Evolutionary conservation across 2,888 invertebrate genomes (phyloP).

Genomic region (Branchellion lobata): DNA sequence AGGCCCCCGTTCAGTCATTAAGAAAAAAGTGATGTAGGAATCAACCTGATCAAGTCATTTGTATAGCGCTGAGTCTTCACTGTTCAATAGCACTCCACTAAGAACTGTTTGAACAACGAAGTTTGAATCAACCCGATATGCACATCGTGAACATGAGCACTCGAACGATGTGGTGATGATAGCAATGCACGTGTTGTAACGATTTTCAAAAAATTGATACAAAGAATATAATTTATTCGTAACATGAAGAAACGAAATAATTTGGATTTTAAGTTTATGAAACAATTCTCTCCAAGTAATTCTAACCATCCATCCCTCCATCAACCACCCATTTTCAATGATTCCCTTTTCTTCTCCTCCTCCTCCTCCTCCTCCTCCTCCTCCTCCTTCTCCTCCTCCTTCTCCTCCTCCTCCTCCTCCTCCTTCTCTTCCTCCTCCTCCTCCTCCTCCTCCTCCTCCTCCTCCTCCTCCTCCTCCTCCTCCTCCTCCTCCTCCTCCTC

Average conservation of each 20-base stretch:
- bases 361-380: conserved; percentile 26
- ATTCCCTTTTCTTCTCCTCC: background rate
- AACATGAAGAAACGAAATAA: background rate
- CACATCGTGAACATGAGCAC: no score
- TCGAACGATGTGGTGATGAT: no score
- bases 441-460: conserved; percentile 25
- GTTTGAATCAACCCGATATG: no score
- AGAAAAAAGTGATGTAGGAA: no score
- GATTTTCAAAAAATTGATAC: no score
- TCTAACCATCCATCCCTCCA: background rate
- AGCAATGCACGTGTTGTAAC: no score
- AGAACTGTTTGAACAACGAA: no score
- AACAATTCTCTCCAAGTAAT: background rate
- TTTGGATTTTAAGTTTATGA: background rate
- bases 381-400: background rate
- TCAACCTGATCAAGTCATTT: no score
- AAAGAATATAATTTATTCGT: no score
- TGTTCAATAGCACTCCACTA: no score
- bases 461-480: conserved; percentile 43
- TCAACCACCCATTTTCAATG: background rate
- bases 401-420: background rate
- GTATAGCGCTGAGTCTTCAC: no score
- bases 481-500: conserved; percentile 42
- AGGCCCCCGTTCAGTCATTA: no score
- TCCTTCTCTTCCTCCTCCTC: background rate